A percentile compares a stretch with the other conserved stretches of the same genome.
Evolutionary conservation across 2,888 invertebrate genomes (phyloP).

Genomic region (Meiosimyza platycephala): DNA sequence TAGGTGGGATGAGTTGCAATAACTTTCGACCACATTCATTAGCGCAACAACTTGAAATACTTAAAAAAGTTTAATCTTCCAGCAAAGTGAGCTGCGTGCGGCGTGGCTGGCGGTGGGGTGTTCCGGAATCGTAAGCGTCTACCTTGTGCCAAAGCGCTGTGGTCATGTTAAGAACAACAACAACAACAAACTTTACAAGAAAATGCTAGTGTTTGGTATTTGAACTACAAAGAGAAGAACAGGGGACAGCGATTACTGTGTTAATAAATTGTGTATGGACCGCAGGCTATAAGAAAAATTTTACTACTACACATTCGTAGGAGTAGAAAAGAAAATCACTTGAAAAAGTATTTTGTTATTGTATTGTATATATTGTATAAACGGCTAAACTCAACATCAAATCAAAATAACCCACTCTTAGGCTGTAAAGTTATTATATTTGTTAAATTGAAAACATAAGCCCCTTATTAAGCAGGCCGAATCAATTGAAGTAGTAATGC

Average conservation of each 20-base stretch:
- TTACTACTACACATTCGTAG: background rate
- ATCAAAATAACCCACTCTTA: background rate
- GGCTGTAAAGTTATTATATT: no score
- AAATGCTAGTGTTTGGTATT: background rate
- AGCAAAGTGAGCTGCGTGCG: conserved; percentile 10
- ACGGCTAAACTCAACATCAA: no score
- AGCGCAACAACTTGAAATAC: conserved; percentile 61
- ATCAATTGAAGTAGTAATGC: no score
- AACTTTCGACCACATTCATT: conserved; percentile 58
- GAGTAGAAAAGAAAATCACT: conserved; percentile 26
- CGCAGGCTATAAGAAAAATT: conserved; percentile 13
- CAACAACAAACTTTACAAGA: conserved; percentile 30
- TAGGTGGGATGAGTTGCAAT: background rate
- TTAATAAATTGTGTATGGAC: conserved; percentile 35
- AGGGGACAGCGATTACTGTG: background rate
- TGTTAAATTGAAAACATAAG: no score
- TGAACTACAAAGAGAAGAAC: background rate
- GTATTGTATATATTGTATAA: no score
- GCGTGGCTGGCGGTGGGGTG: background rate
- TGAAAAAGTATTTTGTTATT: conserved; percentile 23
- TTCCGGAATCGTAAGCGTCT: background rate
- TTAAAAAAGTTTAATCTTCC: conserved; percentile 41
- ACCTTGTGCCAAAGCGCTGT: conserved; percentile 11
- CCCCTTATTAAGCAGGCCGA: no score
- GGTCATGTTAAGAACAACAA: conserved; percentile 8